Evolutionary conservation across 2,797 vertebrate genomes (phyloP), one percentile per base, ranked within the genome.

Genomic region (Neosilurus mollespiculum): DNA sequence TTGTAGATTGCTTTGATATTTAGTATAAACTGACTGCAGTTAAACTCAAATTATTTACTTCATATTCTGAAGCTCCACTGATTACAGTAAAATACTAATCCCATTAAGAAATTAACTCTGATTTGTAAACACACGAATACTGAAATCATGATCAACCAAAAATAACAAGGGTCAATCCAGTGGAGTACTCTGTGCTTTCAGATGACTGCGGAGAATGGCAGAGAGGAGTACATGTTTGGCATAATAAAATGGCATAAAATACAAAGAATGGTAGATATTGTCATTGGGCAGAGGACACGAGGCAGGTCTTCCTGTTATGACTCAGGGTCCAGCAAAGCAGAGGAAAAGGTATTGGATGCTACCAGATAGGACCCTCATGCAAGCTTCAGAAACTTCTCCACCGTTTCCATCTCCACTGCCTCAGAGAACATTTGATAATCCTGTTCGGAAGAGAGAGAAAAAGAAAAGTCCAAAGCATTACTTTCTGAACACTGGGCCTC

Each of bases 331-430:
- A 53, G 62, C 78, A 24, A 67, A 61, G 51, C 59, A 10, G 51
- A 49, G 54, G 75, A 81, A 65, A 66, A 81, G 70, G 82, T 34
- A 61, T 18, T 65, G 72, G 51, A 69, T 86, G 81, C 71, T 79
- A 86, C 72, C 65, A 71, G 61, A 53, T 53, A 30, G 67, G 20
- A 59, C 78, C 84, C 86, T 97, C 95, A 99, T 82, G 93, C 95
- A 91, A 98, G 85, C 89, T 98, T 98, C 90, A 99, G 95, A 90
- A 99, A 98, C 88, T 98, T 92, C 76, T 96, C 93, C 93, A 99
- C 94, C 5, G 93, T 91, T 82, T 97, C 95, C 14, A 92, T 95
- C 88, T 99, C 98, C 92, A 99, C 97, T 0, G 98, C 97, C 84
- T 97, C 95, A 7, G 95, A 94, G 79, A 99, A 96, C 92, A 96